Conservation (phyloP, 2,113 vertebrate genomes). For the Xenopus borealis region DNA sequence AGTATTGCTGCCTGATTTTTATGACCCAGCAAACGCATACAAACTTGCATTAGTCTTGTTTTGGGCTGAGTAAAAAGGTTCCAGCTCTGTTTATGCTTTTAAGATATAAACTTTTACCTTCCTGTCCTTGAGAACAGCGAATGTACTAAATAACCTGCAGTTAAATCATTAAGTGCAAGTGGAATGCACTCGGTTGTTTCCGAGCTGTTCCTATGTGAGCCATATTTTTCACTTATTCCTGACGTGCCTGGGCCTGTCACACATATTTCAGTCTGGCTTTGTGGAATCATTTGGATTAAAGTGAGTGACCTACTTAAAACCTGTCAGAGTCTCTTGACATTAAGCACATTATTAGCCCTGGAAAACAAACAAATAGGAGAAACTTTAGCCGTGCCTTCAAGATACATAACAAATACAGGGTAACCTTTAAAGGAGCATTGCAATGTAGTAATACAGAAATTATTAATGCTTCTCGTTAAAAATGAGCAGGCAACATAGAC, state of each 20-base stretch:
- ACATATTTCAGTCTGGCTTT: slow-evolving; percentile 8
- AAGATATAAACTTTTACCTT: too few relatives aligned
- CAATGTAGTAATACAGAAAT: too few relatives aligned
- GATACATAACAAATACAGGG: not conserved
- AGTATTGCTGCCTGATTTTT: not conserved
- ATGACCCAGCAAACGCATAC: too few relatives aligned
- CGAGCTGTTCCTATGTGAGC: not conserved
- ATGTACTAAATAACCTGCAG: not conserved
- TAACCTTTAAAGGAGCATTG: too few relatives aligned
- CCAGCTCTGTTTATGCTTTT: too few relatives aligned
- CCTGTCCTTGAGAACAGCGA: too few relatives aligned
- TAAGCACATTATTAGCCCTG: slow-evolving; percentile 3
- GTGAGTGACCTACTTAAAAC: slow-evolving; percentile 15
- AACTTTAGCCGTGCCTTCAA: slow-evolving; percentile 9
- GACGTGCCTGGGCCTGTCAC: slow-evolving; percentile 27
- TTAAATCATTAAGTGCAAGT: not conserved
- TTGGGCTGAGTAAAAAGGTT: too few relatives aligned
- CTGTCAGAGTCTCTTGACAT: slow-evolving; percentile 12
- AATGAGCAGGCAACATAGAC: too few relatives aligned
- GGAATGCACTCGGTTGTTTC: slow-evolving; percentile 14
- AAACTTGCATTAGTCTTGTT: too few relatives aligned
- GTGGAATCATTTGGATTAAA: slow-evolving; percentile 17
- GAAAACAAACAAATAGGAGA: slow-evolving; percentile 18
- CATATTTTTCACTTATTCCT: not conserved
- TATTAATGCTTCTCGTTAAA: too few relatives aligned